Evolutionary conservation across 2,797 vertebrate species (phyloP).

Genomic region (Labeo calbasu): DNA sequence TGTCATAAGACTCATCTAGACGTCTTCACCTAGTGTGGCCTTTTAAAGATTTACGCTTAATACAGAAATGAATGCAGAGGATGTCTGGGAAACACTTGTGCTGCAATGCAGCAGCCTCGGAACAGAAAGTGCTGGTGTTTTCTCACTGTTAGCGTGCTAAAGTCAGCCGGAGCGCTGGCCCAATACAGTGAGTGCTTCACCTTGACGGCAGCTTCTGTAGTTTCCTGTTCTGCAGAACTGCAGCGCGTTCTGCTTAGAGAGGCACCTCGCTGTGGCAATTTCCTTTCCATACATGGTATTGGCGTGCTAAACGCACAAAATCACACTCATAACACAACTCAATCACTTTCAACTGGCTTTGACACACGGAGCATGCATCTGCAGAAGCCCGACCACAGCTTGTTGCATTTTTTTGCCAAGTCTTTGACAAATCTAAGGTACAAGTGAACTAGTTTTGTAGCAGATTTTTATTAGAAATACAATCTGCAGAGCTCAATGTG

Average conservation of each 20-base stretch:
- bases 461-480: background rate
- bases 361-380: background rate
- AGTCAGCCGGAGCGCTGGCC: background rate
- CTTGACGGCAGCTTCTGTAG: background rate
- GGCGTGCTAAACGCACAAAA: background rate
- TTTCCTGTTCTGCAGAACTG: slow-evolving; percentile 52
- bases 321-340: slow-evolving; percentile 21
- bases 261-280: background rate
- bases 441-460: background rate
- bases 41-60: background rate
- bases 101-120: slow-evolving; percentile 51
- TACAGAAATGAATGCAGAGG: background rate
- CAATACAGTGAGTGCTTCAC: slow-evolving; percentile 4
- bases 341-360: slow-evolving; percentile 18
- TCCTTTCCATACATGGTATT: slow-evolving; percentile 53
- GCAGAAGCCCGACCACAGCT: background rate
- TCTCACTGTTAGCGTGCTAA: background rate
- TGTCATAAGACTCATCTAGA: too few relatives aligned
- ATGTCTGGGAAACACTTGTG: background rate
- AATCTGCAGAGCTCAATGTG: too few relatives aligned
- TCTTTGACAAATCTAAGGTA: background rate
- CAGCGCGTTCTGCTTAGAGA: slow-evolving; percentile 3
- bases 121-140: slow-evolving; percentile 16
- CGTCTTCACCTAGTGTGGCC: background rate
- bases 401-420: background rate